Conservation (phyloP, 2,888 invertebrate species). For the Eupithecia pulchellata region DNA sequence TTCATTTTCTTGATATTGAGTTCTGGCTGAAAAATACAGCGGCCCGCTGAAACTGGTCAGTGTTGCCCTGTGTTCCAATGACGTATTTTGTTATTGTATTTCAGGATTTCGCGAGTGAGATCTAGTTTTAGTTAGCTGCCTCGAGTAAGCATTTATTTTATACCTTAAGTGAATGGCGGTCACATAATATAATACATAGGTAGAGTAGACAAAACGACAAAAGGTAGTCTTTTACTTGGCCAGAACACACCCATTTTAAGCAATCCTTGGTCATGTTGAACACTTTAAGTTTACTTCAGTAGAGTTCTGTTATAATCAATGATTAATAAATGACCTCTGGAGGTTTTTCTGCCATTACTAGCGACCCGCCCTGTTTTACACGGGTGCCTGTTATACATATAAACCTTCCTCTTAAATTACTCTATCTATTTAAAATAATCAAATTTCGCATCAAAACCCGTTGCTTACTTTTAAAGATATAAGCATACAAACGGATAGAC, state of each 20-base stretch:
- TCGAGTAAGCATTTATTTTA: constrained; percentile 1
- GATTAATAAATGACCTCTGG: too few species aligned
- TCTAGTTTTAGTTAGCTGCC: constrained; percentile 52
- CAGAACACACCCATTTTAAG: not conserved
- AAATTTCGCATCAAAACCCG: too few species aligned
- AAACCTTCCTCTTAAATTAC: too few species aligned
- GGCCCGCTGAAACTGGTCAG: constrained; percentile 35
- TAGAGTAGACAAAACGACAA: not conserved
- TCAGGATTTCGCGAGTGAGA: constrained; percentile 53
- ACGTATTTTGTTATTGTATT: constrained; percentile 43
- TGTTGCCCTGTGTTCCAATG: constrained; percentile 31
- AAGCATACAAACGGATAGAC: too few species aligned
- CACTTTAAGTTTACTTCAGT: not conserved
- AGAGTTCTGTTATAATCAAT: not conserved
- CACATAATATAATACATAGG: not conserved
- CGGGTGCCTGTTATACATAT: too few species aligned
- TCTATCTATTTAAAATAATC: too few species aligned
- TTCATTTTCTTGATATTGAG: not conserved
- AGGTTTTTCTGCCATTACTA: too few species aligned
- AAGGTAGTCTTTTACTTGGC: not conserved
- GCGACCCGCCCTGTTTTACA: too few species aligned
- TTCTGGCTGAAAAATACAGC: constrained; percentile 13
- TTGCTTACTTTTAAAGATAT: too few species aligned
- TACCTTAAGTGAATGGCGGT: not conserved
- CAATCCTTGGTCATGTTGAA: not conserved